Evolutionary conservation across 1,140 invertebrate genomes (phyloP), one percentile per base, ranked within the genome.

Genomic region (Plutomurus gul): DNA sequence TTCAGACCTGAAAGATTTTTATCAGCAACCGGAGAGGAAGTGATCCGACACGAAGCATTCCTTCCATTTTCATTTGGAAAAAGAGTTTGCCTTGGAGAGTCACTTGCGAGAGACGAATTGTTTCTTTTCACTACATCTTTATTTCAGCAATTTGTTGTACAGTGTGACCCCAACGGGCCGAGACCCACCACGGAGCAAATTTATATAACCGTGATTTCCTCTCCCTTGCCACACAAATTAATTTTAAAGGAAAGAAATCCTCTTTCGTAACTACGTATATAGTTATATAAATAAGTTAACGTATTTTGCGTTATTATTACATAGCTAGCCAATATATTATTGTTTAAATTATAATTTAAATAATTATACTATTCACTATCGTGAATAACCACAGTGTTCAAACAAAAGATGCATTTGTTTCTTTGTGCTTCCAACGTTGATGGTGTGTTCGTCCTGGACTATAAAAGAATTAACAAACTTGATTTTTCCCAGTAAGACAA

Each of bases 1-100:
- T 89, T 87, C 79, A 81, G 84, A 39, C 88, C 89, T 3, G 86
- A 88, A 51, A 84, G 88, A 78, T 89, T 89, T 85, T 74, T 89
- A 11, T 75, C 40, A 3, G 4, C 10, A 20, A 47, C 78, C 36
- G 80, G 72, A 20, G 39, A 37, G 8, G 25, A 18, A 0, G 10
- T 72, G 2, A 47, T 30, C 6, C 70, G 73, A 56, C 39, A 76
- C 13, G 77, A 76, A 10, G 74, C 72, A 16, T 20, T 79, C 4
- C 16, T 80, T 3, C 81, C 81, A 6, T 82, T 82, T 56, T 76
- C 60, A 13, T 30, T 20, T 10, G 77, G 77, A 8, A 75, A 76
- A n/a, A 51, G 86, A 43, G 76, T 81, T 10, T 86, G 86, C 76
- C 76, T 78, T 2, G 86, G 86, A 25, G 84, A 86, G 76, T 49